These are phyloP conservation scores for Xiphophorus birchmanni DNA, from an alignment of 2,797 vertebrate genomes.

Conservation along the genomic window DNA sequence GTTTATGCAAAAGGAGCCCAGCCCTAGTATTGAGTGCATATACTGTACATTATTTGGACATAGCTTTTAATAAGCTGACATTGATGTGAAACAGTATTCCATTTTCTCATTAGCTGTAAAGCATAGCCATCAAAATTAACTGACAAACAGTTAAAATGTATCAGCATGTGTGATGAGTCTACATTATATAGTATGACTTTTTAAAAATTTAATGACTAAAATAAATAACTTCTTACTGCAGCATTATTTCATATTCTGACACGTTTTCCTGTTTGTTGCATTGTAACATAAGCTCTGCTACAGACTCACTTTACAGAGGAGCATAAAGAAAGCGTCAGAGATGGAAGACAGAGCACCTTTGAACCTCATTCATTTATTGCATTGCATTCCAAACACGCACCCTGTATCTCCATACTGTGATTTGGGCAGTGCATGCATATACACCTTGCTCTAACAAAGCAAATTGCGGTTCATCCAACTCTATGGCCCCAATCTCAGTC, in stretches of 20 bases:
- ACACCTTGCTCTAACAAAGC: slow-evolving; percentile 80
- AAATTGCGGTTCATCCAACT: slow-evolving; percentile 80
- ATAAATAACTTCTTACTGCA: not conserved
- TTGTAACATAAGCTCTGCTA: slow-evolving; percentile 18
- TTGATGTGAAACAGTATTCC: not conserved
- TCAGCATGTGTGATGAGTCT: not conserved
- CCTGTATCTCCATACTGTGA: slow-evolving; percentile 69
- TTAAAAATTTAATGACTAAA: not conserved
- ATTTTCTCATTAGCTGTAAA: not conserved
- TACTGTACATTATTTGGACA: not conserved
- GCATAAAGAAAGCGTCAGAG: slow-evolving; percentile 19
- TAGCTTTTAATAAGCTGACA: not conserved
- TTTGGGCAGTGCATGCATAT: slow-evolving; percentile 66
- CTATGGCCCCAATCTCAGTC: slow-evolving; percentile 80
- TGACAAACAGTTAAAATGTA: not conserved
- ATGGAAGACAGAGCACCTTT: slow-evolving; percentile 36
- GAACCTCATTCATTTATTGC: slow-evolving; percentile 62
- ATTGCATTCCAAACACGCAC: slow-evolving; percentile 73
- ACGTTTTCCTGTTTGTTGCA: slow-evolving; percentile 8
- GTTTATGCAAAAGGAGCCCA: not conserved
- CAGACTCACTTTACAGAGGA: slow-evolving; percentile 12
- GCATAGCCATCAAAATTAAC: not conserved
- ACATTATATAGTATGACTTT: not conserved
- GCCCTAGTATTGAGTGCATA: not conserved
- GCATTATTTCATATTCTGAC: not conserved